phyloP scores from a whole-genome alignment of 2,888 invertebrate genomes.

The Apotomis capreana region DNA sequence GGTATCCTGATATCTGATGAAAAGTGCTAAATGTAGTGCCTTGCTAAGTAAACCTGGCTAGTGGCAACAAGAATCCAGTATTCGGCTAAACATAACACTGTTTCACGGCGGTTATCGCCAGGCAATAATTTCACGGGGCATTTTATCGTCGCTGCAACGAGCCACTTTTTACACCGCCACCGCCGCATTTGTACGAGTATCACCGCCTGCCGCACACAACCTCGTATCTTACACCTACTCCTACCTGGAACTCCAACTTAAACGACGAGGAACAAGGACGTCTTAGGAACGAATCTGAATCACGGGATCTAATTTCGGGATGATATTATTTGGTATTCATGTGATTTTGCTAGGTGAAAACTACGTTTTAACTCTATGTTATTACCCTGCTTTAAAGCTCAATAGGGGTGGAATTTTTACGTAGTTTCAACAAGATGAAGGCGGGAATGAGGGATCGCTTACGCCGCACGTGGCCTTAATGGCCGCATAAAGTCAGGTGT shows the following conservation, averaged over 20 bases:
- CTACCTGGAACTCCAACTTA: neutral
- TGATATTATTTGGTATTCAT: neutral
- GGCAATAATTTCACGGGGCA: conserved; percentile 38
- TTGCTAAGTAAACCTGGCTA: conserved; percentile 3
- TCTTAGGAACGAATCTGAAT: neutral
- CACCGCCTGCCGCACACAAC: neutral
- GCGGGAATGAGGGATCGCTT: neutral
- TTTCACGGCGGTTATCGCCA: conserved; percentile 33
- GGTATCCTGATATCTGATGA: no score
- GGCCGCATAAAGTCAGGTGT: conserved; percentile 24
- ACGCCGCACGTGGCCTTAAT: conserved; percentile 10
- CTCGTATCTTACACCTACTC: neutral
- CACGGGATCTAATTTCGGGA: neutral
- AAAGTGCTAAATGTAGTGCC: neutral
- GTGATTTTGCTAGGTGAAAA: conserved; percentile 8
- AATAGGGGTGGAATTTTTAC: neutral
- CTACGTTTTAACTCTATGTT: conserved; percentile 3
- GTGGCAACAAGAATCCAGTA: conserved; percentile 18
- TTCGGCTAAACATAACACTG: conserved; percentile 25
- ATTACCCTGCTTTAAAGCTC: neutral
- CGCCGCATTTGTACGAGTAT: conserved; percentile 7
- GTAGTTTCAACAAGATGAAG: neutral
- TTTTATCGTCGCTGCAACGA: conserved; percentile 39
- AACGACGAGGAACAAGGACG: neutral
- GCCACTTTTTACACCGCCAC: conserved; percentile 13